Evolutionary conservation across 2,113 vertebrate genomes (phyloP), one percentile per base, ranked within the genome.

Genomic region (Aphyosemion australe): DNA sequence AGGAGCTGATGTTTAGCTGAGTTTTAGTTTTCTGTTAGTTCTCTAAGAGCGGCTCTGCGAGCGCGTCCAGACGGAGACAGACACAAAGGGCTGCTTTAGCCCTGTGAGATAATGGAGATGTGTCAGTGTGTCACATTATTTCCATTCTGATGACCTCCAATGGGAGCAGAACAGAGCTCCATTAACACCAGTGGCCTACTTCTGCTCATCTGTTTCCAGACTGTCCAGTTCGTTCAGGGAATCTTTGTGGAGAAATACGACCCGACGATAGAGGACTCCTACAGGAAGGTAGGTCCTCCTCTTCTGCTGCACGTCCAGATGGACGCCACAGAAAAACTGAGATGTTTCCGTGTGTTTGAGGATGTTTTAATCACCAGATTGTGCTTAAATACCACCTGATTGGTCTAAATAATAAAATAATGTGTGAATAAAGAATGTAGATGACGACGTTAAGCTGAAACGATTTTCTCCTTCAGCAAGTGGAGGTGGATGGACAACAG

Each of bases 171-270:
- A 76, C 82, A 84, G 80, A 81, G 84, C 75, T 51, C 76, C 82
- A 82, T 86, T 89, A 80, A 85, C 78, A 62, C 39, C 1, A 18
- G 67, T 81, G 76, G 6, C 78, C 79, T 54, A 74, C 65, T 80
- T 79, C 65, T 53, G 11, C 56, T 42, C 64, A 12, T 65, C 12
- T 65, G 6, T 66, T 10, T 52, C 2, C 76, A 91, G 89, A 88
- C 88, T 15, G 87, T 91, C 63, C 88, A 89, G 84, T 90, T 90
- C 37, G 89, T 90, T 79, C 89, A 90, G 83, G 89, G 89, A 32
- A 90, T 90, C 74, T 90, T 90, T 64, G 89, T 90, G 76, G 89
- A 90, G 72, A 90, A 90, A 65, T 90, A 90, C 5, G 89, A 90
- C 76, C 89, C 89, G 2, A 90, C 89, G 83, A 90, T 90, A 89